A percentile compares a stretch with the other conserved stretches of the same genome.
Conservation (phyloP, 1,140 invertebrate species). For the Bombyx mandarina region DNA sequence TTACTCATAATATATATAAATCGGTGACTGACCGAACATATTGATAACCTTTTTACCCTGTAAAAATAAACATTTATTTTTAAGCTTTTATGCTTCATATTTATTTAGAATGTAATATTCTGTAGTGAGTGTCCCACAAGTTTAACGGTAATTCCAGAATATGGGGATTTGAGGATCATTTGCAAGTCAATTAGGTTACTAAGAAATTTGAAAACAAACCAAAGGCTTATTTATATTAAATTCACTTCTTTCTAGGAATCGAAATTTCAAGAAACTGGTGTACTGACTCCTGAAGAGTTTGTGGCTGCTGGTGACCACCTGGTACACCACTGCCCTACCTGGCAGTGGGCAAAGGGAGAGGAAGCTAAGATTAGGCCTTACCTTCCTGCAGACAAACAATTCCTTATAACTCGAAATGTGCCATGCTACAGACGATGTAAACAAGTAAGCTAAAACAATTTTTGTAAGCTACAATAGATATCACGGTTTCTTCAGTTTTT, state of each 20-base stretch:
- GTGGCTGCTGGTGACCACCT: slow-evolving; percentile 97
- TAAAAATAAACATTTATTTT: too few relatives aligned
- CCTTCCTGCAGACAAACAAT: slow-evolving; percentile 95
- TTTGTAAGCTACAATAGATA: too few relatives aligned
- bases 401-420: slow-evolving; percentile 96
- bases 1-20: too few relatives aligned
- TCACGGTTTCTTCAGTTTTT: too few relatives aligned
- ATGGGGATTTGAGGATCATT: too few relatives aligned
- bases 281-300: slow-evolving; percentile 97
- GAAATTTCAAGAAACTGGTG: slow-evolving; percentile 98
- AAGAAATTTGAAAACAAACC: background rate
- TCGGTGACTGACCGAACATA: too few relatives aligned
- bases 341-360: slow-evolving; percentile 97
- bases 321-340: slow-evolving; percentile 99
- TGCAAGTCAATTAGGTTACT: too few relatives aligned
- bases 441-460: slow-evolving; percentile 74
- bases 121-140: too few relatives aligned
- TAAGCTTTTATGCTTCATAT: too few relatives aligned
- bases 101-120: too few relatives aligned
- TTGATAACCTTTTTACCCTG: too few relatives aligned
- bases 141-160: too few relatives aligned
- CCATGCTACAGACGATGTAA: slow-evolving; percentile 94
- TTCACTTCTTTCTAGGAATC: slow-evolving; percentile 81
- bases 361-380: slow-evolving; percentile 88
- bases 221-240: background rate